phyloP scores from a whole-genome alignment of 2,797 vertebrate genomes.

The Trachops cirrhosus region DNA sequence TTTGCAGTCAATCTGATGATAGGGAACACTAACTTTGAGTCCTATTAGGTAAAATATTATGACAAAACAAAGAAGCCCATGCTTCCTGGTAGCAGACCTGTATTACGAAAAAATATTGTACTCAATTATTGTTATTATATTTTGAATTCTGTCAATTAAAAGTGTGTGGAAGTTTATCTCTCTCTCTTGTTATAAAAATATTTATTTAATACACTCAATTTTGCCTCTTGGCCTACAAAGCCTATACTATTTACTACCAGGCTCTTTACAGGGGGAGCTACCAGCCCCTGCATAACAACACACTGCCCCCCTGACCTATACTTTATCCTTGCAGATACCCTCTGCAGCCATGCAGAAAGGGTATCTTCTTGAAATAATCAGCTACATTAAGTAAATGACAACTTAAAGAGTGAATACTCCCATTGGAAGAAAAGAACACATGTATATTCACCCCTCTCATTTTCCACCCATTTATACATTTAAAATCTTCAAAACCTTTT shows the following conservation, averaged over 20 bases:
- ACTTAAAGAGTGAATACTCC: constrained; percentile 11
- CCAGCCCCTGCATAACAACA: background rate
- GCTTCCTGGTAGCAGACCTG: background rate
- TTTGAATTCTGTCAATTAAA: constrained; percentile 18
- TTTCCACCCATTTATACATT: background rate
- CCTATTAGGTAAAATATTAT: constrained; percentile 35
- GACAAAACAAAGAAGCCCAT: constrained; percentile 5
- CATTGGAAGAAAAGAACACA: background rate
- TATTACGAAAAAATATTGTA: background rate
- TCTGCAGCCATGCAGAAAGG: background rate
- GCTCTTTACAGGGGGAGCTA: background rate
- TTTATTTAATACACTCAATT: background rate
- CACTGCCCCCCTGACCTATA: background rate
- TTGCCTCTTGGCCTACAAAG: constrained; percentile 12
- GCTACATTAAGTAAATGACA: background rate
- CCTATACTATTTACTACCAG: background rate
- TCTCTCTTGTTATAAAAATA: constrained; percentile 14
- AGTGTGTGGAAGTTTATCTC: background rate
- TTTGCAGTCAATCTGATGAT: constrained; percentile 6
- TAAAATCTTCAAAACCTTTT: constrained; percentile 27
- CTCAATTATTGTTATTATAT: background rate
- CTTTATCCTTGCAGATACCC: background rate
- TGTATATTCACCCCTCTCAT: background rate
- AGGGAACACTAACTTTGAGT: constrained; percentile 21
- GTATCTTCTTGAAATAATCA: constrained; percentile 22